A percentile compares a stretch with the other conserved stretches of the same genome.
phyloP scores from a whole-genome alignment of 2,888 invertebrate species.

The Agonopterix heracliana region DNA sequence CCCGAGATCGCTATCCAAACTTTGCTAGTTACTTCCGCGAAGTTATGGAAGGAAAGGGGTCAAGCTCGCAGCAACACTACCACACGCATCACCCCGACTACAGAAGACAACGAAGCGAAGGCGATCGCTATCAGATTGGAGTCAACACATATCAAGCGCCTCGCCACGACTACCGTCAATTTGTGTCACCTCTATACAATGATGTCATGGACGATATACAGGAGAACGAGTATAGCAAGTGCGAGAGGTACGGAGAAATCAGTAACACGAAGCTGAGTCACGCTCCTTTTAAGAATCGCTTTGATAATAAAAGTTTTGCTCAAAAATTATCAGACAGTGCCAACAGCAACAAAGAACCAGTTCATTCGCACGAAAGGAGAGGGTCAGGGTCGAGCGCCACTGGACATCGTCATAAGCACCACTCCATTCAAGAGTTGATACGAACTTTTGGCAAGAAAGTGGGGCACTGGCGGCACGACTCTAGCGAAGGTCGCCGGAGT shows the following conservation, averaged over 20 bases:
- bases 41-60: slow-evolving; percentile 43
- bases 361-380: slow-evolving; percentile 37
- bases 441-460: slow-evolving; percentile 85
- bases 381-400: slow-evolving; percentile 49
- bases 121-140: slow-evolving; percentile 46
- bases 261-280: slow-evolving; percentile 52
- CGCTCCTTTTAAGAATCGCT: slow-evolving; percentile 36
- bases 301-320: slow-evolving; percentile 63
- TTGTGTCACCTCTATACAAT: slow-evolving; percentile 56
- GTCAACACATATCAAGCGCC: slow-evolving; percentile 46
- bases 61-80: slow-evolving; percentile 35
- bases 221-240: slow-evolving; percentile 67
- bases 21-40: slow-evolving; percentile 68
- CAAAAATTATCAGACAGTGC: slow-evolving; percentile 55
- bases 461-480: slow-evolving; percentile 81
- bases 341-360: slow-evolving; percentile 40
- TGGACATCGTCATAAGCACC: slow-evolving; percentile 73
- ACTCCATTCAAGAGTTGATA: slow-evolving; percentile 86
- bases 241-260: slow-evolving; percentile 68
- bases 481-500: slow-evolving; percentile 60
- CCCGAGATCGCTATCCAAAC: slow-evolving; percentile 59
- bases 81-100: slow-evolving; percentile 45
- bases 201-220: slow-evolving; percentile 70
- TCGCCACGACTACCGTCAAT: slow-evolving; percentile 62
- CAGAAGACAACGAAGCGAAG: slow-evolving; percentile 43